These are phyloP conservation scores for Molossus alvarezi DNA, from an alignment of 2,797 vertebrate species.

Conservation along the genomic window DNA sequence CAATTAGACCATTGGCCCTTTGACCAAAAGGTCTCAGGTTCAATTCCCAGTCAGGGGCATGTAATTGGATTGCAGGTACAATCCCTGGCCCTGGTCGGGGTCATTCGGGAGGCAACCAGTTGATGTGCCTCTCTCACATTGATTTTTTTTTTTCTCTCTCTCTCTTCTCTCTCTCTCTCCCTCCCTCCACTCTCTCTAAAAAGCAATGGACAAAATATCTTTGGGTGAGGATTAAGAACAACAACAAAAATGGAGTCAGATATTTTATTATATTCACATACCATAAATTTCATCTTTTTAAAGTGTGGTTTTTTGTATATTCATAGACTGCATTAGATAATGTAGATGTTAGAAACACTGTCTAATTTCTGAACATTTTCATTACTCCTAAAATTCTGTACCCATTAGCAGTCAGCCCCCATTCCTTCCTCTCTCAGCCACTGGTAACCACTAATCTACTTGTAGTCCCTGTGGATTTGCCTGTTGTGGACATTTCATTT, in stretches of 20 bases:
- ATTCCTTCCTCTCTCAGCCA: background rate
- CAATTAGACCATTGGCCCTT: no score
- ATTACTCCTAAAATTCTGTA: background rate
- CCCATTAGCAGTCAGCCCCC: background rate
- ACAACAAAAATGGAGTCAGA: background rate
- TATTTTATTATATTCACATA: background rate
- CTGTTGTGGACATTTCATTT: background rate
- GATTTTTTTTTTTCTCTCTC: no score
- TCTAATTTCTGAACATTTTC: constrained; percentile 43
- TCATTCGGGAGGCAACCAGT: no score
- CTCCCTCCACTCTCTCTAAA: no score
- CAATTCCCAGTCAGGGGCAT: no score
- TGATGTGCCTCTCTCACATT: no score
- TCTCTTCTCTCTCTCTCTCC: no score
- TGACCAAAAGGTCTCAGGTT: no score
- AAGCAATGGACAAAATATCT: no score
- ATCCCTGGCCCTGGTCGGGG: no score
- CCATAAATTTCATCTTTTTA: background rate
- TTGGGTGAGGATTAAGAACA: no score
- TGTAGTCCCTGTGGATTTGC: background rate
- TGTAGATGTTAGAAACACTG: background rate
- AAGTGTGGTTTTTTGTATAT: background rate
- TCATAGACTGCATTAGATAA: background rate
- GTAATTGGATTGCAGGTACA: no score
- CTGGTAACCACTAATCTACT: background rate